Conservation (phyloP, 2,113 vertebrate genomes). For the Cygnus atratus region DNA sequence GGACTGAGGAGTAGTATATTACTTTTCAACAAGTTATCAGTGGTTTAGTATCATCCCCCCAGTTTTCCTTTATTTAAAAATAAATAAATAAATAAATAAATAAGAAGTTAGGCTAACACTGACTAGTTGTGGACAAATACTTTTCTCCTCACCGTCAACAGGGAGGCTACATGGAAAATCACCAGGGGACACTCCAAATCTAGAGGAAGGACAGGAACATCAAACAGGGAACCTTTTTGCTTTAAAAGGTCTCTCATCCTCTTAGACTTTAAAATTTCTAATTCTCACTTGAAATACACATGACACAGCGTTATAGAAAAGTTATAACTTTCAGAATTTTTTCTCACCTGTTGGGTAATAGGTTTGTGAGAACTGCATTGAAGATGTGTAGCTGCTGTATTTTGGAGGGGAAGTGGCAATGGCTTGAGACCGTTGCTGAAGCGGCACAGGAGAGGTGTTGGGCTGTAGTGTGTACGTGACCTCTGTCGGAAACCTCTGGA, state of each 20-base stretch:
- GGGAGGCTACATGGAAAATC: background rate
- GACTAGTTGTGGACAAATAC: background rate
- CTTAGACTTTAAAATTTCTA: background rate
- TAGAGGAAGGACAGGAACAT: background rate
- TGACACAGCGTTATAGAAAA: background rate
- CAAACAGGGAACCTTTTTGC: background rate
- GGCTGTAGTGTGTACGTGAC: slow-evolving; percentile 67
- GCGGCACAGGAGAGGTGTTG: slow-evolving; percentile 45
- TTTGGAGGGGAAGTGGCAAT: slow-evolving; percentile 46
- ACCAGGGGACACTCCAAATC: background rate
- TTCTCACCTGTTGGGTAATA: slow-evolving; percentile 76
- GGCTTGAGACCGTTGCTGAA: slow-evolving; percentile 66
- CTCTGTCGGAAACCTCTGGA: slow-evolving; percentile 53
- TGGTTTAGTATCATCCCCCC: background rate
- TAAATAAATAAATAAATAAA: background rate
- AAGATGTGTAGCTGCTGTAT: slow-evolving; percentile 53
- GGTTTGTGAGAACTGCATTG: slow-evolving; percentile 68
- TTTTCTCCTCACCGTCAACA: background rate
- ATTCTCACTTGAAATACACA: background rate
- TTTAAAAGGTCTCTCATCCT: background rate
- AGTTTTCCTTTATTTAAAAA: background rate
- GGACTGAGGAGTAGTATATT: background rate
- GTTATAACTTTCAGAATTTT: background rate
- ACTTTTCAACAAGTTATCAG: background rate
- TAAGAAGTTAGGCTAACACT: background rate